Conservation (phyloP, 2,113 vertebrate genomes). For the Rhinogobius similis region DNA sequence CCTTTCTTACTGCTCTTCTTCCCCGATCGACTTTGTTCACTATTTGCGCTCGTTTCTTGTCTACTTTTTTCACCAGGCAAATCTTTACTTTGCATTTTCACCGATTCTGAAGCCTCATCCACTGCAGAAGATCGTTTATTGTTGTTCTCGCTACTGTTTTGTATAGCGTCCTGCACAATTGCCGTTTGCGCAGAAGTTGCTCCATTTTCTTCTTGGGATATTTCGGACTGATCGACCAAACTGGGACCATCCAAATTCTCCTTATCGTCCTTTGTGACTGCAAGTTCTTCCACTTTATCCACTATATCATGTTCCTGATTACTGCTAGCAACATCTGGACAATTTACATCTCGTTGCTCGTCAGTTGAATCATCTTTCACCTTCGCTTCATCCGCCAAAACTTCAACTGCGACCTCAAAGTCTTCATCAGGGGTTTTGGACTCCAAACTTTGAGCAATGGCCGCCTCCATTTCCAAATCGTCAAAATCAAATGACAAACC, state of each 20-base stretch:
- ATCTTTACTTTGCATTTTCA: constrained; percentile 1
- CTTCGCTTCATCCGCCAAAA: constrained; percentile 19
- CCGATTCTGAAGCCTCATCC: constrained; percentile 43
- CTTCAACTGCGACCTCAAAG: constrained; percentile 33
- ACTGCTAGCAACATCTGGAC: neutral
- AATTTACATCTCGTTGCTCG: constrained; percentile 1
- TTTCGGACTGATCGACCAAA: neutral
- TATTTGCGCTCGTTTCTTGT: constrained; percentile 31
- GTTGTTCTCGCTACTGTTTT: constrained; percentile 13
- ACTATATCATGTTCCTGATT: neutral
- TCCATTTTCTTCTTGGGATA: neutral
- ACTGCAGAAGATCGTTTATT: neutral
- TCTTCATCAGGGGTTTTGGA: constrained; percentile 3
- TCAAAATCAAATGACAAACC: constrained; percentile 10
- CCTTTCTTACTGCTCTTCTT: constrained; percentile 71
- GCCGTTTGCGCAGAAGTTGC: constrained; percentile 4
- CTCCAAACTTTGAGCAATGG: neutral
- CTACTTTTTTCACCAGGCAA: constrained; percentile 3
- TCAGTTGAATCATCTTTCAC: neutral
- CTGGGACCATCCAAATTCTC: neutral
- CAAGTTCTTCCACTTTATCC: neutral
- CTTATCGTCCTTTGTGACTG: constrained; percentile 2
- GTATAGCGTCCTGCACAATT: neutral
- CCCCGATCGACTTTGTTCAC: constrained; percentile 45
- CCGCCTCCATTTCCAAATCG: constrained; percentile 57